Evolutionary conservation across 1,140 invertebrate species (phyloP).

Genomic region (Adoxophyes honmai): DNA sequence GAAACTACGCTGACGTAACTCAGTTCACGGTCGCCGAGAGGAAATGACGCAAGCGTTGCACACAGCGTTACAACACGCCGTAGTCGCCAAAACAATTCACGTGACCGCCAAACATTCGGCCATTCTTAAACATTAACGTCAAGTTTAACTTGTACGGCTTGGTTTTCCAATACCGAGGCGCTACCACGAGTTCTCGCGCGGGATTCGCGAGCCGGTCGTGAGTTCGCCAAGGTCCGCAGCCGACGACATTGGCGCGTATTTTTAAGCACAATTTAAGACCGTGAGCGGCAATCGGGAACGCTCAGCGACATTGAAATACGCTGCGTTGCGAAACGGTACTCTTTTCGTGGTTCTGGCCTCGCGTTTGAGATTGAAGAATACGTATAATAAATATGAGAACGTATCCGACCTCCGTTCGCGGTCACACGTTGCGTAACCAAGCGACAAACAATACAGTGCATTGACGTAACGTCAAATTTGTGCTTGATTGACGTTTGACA

Average conservation of each 20-base stretch:
- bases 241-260: constrained; percentile 14
- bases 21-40: constrained; percentile 69
- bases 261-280: constrained; percentile 23
- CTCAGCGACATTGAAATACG: constrained; percentile 68
- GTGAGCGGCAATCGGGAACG: constrained; percentile 38
- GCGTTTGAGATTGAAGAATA: constrained; percentile 68
- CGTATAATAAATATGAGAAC: constrained; percentile 74
- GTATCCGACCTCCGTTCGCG: constrained; percentile 69
- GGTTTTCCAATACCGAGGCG: not conserved
- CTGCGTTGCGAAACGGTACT: constrained; percentile 68
- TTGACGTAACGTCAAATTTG: constrained; percentile 37
- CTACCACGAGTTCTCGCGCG: not conserved
- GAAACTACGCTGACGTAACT: constrained; percentile 57
- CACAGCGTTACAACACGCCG: constrained; percentile 49
- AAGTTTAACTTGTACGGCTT: not conserved
- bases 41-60: constrained; percentile 68
- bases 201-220: constrained; percentile 5
- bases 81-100: constrained; percentile 55
- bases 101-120: constrained; percentile 25
- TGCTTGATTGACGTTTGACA: constrained; percentile 32
- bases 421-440: constrained; percentile 64
- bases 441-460: constrained; percentile 61
- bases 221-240: constrained; percentile 5
- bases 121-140: not conserved
- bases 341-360: constrained; percentile 70